Percentiles rank a stretch among this genome's conserved stretches.
phyloP scores from a whole-genome alignment of 2,888 invertebrate genomes.

The Thereva unica region DNA sequence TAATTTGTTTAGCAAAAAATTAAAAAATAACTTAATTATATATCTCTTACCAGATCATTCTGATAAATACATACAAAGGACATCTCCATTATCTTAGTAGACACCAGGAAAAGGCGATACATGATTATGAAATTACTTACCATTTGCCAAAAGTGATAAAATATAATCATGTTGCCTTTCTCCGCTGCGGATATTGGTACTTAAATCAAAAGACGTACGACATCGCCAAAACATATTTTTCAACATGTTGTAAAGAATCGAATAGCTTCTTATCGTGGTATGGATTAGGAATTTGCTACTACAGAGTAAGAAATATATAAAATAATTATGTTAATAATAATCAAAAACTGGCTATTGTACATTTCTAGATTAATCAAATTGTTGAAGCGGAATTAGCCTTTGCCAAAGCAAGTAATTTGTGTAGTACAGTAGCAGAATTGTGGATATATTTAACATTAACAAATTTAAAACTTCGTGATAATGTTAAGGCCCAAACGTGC shows the following conservation, averaged over 20 bases:
- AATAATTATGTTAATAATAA: too few relatives aligned
- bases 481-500: too few relatives aligned
- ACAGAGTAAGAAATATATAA: slow-evolving; percentile 20
- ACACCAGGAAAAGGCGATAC: slow-evolving; percentile 1
- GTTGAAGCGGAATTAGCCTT: slow-evolving; percentile 1
- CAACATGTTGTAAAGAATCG: slow-evolving; percentile 11
- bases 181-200: slow-evolving; percentile 34
- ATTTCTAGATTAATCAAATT: too few relatives aligned
- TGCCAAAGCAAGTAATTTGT: slow-evolving; percentile 5
- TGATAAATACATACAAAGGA: not conserved
- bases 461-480: not conserved
- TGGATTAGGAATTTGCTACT: slow-evolving; percentile 37
- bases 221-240: slow-evolving; percentile 34
- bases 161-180: slow-evolving; percentile 30
- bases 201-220: slow-evolving; percentile 23
- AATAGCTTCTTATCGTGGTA: slow-evolving; percentile 36
- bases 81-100: too few relatives aligned
- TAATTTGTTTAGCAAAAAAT: too few relatives aligned
- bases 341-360: too few relatives aligned
- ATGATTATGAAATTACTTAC: slow-evolving; percentile 35
- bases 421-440: not conserved
- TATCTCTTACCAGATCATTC: slow-evolving; percentile 5
- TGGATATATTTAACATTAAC: slow-evolving; percentile 6
- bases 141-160: slow-evolving; percentile 7
- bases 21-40: too few relatives aligned